A percentile compares a stretch with the other conserved stretches of the same genome.
phyloP scores from a whole-genome alignment of 2,797 vertebrate genomes.

The Lateolabrax maculatus region DNA sequence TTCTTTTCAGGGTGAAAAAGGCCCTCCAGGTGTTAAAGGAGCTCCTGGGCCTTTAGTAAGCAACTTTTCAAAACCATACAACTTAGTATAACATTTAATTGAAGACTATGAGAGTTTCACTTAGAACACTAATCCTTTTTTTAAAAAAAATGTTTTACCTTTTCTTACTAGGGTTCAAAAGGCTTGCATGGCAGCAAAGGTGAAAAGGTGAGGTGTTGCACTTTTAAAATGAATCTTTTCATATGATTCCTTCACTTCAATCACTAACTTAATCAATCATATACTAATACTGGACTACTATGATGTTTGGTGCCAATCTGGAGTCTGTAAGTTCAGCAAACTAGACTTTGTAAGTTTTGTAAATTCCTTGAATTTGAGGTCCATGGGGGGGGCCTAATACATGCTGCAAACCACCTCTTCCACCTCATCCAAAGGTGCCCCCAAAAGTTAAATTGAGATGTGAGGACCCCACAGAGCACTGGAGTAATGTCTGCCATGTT shows the following conservation, averaged over 20 bases:
- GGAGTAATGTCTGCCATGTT: neutral
- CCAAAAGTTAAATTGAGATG: neutral
- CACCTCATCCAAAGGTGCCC: neutral
- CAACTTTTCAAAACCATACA: neutral
- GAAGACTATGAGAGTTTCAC: neutral
- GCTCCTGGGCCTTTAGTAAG: slow-evolving; percentile 84
- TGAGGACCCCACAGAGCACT: neutral
- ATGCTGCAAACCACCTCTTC: neutral
- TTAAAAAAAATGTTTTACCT: too few species aligned
- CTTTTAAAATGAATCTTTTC: neutral
- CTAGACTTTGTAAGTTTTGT: neutral
- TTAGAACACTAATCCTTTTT: neutral
- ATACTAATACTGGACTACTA: neutral
- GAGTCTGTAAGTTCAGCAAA: neutral
- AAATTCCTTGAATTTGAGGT: neutral
- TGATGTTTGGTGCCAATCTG: neutral
- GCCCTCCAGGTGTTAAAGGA: slow-evolving; percentile 84
- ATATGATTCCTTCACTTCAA: neutral
- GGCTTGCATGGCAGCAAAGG: slow-evolving; percentile 88
- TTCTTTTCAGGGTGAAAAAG: slow-evolving; percentile 87
- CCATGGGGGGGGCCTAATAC: neutral
- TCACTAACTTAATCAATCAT: neutral
- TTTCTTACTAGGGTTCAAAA: slow-evolving; percentile 85
- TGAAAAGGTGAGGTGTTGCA: slow-evolving; percentile 83
- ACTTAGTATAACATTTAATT: neutral